A percentile compares a stretch with the other conserved stretches of the same genome.
Conservation (phyloP, 1,140 invertebrate species). For the Tetranychus cinnabarinus region DNA sequence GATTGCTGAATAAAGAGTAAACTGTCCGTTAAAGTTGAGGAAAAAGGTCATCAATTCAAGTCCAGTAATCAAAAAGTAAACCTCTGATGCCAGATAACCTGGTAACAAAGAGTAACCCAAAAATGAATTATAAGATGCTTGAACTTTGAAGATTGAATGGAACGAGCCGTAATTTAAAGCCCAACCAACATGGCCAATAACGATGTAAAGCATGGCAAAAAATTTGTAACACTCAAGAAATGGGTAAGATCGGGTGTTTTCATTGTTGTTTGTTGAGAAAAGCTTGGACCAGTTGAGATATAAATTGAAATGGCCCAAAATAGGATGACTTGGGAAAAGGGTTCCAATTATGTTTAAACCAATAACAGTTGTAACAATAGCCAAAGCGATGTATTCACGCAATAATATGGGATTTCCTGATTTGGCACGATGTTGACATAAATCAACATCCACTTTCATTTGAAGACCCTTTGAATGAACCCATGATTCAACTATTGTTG, state of each 20-base stretch:
- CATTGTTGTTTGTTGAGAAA: neutral
- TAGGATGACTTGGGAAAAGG: neutral
- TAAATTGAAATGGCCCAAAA: neutral
- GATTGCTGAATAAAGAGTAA: neutral
- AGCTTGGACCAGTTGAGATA: neutral
- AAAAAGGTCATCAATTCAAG: neutral
- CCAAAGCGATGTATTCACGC: neutral
- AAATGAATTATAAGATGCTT: neutral
- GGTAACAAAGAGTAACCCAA: neutral
- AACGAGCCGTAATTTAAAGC: neutral
- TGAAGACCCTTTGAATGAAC: neutral
- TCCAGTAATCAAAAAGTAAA: neutral
- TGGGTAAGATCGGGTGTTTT: neutral
- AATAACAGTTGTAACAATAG: neutral
- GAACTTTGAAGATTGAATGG: neutral
- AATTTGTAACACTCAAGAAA: neutral
- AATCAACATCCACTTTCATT: neutral
- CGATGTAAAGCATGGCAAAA: neutral
- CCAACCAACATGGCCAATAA: neutral
- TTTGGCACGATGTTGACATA: neutral
- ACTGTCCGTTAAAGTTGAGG: neutral
- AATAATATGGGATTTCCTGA: neutral
- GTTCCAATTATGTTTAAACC: neutral
- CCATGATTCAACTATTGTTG: neutral
- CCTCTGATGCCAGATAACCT: neutral